Percentiles rank a stretch among this genome's conserved stretches.
These are phyloP conservation scores for Sylvia atricapilla DNA, from an alignment of 2,113 vertebrate species.

Conservation along the genomic window DNA sequence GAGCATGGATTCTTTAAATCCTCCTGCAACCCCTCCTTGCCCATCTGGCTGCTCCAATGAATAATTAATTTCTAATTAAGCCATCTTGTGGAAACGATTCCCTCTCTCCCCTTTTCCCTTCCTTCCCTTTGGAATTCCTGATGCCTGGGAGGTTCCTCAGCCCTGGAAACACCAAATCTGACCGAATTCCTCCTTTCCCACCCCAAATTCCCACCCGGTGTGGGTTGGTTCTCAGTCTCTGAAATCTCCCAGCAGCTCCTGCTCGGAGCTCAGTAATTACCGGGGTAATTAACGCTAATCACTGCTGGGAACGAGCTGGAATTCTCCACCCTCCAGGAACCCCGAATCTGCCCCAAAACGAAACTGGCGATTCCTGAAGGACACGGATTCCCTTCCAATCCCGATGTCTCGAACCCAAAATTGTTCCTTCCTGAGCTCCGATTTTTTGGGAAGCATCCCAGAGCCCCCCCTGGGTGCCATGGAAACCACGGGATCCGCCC, in stretches of 20 bases:
- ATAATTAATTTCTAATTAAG: neutral
- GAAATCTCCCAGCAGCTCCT: neutral
- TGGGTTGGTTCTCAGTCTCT: neutral
- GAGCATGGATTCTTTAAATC: neutral
- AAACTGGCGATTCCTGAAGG: neutral
- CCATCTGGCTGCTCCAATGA: neutral
- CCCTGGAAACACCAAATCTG: neutral
- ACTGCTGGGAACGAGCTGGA: neutral
- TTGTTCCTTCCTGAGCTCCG: neutral
- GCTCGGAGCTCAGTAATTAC: neutral
- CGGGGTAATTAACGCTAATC: neutral
- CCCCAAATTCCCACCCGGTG: neutral
- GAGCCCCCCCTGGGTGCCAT: neutral
- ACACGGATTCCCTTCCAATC: accelerated
- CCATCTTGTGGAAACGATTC: neutral
- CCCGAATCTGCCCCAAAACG: neutral
- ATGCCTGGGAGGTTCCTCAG: neutral
- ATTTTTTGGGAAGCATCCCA: neutral
- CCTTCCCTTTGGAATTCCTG: neutral
- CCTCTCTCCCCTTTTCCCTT: neutral
- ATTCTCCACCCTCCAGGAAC: neutral
- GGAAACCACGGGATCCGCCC: neutral
- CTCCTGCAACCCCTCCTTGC: neutral
- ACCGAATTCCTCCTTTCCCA: neutral
- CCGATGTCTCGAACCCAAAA: accelerated